Evolutionary conservation across 2,888 invertebrate genomes (phyloP), one percentile per base, ranked within the genome.

Genomic region (Torymus texanus): DNA sequence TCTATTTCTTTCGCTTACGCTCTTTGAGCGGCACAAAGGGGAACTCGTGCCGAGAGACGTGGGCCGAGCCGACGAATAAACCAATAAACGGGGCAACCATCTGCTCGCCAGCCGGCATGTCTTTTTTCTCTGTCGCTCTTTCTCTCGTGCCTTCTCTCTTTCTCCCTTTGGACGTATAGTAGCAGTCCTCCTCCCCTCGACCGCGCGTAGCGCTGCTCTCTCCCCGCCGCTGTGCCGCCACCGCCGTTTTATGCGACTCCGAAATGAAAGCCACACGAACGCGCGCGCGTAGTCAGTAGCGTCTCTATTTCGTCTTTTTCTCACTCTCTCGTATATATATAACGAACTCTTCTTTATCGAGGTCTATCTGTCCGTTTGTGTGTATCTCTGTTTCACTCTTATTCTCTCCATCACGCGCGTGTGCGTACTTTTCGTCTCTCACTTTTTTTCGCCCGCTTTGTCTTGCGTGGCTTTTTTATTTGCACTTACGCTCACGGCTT

Each of bases 11-110:
- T 63, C 68, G 68, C 78, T 65, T 18, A 63, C 71, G 56, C 65
- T 65, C 53, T 70, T 41, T 63, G 51, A 50, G 51, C 51, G 29
- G 79, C 80, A 85, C 85, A 86, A 85, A 85, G 84, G 85, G 81
- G 81, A 82, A 76, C 82, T 75, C 63, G 61, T 75, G 77, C 75
- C 81, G 81, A 84, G 85, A 86, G 84, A 86, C 84, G 85, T 85
- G 85, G 87, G 87, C 83, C 86, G 87, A 86, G 83, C 84, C 85
- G 84, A 86, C 88, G 88, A 90, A 88, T 89, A 88, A 89, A 90
- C 90, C 90, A 90, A 90, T 90, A 90, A 90, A 89, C 89, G 89
- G 85, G 85, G 87, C 88, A 82, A 88, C 88, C 90, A 90, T 90
- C 90, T 90, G 90, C 89, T 88, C 85, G 86, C 87, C 90, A 89